A percentile compares a stretch with the other conserved stretches of the same genome.
Evolutionary conservation across 2,797 vertebrate species (phyloP).

Genomic region (Lepilemur septentrionalis): DNA sequence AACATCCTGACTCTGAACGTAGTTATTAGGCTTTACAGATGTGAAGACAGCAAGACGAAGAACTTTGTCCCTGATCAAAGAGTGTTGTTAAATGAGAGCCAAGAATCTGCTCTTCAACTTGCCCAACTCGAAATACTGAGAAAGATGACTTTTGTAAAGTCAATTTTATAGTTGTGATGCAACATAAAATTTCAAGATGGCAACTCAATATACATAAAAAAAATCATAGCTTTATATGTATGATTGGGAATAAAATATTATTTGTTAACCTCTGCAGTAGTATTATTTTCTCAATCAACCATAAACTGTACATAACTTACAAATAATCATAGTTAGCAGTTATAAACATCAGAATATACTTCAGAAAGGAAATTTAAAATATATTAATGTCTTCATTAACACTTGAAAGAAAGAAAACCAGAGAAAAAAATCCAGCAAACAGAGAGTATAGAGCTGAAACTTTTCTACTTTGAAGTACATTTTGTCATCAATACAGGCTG

Average conservation of each 20-base stretch:
- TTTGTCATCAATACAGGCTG: neutral
- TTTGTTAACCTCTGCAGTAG: neutral
- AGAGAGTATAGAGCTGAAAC: neutral
- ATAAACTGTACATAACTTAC: neutral
- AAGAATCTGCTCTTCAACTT: slow-evolving; percentile 21
- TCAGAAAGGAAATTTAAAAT: slow-evolving; percentile 21
- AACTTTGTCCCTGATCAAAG: slow-evolving; percentile 51
- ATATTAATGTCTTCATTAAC: neutral
- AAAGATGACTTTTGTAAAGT: slow-evolving; percentile 30
- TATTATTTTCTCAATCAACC: neutral
- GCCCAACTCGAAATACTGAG: neutral
- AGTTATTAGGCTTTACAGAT: slow-evolving; percentile 70
- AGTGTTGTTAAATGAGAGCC: neutral
- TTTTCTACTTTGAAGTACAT: slow-evolving; percentile 1
- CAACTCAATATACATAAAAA: neutral
- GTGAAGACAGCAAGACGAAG: slow-evolving; percentile 22
- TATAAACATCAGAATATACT: neutral
- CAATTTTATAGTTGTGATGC: neutral
- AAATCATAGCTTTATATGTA: neutral
- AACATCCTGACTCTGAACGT: slow-evolving; percentile 45
- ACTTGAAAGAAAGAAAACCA: neutral
- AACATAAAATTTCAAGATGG: neutral
- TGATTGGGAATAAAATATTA: neutral
- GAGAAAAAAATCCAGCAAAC: neutral
- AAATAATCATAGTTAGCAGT: neutral